Percentiles rank a stretch among this genome's conserved stretches.
Conservation (phyloP, 2,888 invertebrate genomes). For the Eupithecia vulgata region DNA sequence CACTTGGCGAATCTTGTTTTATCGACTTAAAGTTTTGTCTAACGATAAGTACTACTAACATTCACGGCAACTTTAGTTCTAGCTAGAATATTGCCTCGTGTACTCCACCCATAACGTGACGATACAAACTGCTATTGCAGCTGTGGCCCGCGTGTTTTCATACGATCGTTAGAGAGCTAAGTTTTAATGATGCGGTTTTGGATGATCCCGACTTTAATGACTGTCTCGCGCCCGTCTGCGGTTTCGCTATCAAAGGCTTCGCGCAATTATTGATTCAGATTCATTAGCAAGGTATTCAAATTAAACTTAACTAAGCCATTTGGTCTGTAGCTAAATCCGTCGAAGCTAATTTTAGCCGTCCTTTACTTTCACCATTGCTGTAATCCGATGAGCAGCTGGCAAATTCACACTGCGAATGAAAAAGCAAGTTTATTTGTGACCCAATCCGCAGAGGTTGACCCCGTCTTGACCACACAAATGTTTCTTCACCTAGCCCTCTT, state of each 20-base stretch:
- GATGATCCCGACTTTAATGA: constrained; percentile 16
- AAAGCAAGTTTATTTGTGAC: too few species aligned
- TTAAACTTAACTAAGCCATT: background rate
- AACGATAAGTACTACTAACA: background rate
- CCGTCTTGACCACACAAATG: too few species aligned
- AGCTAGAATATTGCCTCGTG: background rate
- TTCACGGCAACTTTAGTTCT: background rate
- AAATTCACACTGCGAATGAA: too few species aligned
- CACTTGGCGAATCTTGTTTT: too few species aligned
- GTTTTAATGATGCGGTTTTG: constrained; percentile 33
- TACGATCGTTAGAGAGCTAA: constrained; percentile 32
- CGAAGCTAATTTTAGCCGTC: too few species aligned
- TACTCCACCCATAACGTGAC: background rate
- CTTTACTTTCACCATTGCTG: too few species aligned
- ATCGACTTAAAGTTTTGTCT: background rate
- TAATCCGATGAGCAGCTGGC: too few species aligned
- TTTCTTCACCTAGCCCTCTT: too few species aligned
- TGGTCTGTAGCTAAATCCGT: too few species aligned
- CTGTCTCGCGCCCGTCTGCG: background rate
- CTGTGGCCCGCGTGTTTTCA: constrained; percentile 28
- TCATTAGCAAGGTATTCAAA: background rate
- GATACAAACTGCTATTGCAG: background rate
- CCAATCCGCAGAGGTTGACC: too few species aligned
- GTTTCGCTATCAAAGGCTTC: background rate
- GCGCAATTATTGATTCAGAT: background rate